Evolutionary conservation across 2,888 invertebrate genomes (phyloP), one percentile per base, ranked within the genome.

Genomic region (Hyalella azteca): DNA sequence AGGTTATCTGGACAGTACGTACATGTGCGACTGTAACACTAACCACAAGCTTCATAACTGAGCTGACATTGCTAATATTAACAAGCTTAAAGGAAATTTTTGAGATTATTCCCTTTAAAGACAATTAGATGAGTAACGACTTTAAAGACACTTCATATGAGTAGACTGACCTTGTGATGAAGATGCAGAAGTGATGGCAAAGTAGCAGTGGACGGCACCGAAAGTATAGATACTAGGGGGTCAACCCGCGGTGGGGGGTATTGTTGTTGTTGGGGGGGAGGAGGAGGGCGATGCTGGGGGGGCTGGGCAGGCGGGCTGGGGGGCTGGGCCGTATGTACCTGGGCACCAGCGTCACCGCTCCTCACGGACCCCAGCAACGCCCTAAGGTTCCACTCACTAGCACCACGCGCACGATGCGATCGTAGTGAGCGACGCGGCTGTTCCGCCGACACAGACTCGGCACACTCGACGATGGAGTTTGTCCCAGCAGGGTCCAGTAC

Each of bases 81-180:
- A n/a, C n/a, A n/a, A n/a, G n/a, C n/a, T n/a, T n/a, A n/a, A n/a
- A n/a, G n/a, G n/a, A n/a, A n/a, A n/a, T n/a, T n/a, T n/a, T n/a
- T n/a, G n/a, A n/a, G n/a, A n/a, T n/a, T n/a, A n/a, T n/a, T n/a
- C n/a, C n/a, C n/a, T n/a, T n/a, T n/a, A n/a, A n/a, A n/a, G n/a
- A n/a, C n/a, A n/a, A n/a, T n/a, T n/a, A n/a, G n/a, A n/a, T n/a
- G n/a, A n/a, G n/a, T n/a, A n/a, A n/a, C n/a, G n/a, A n/a, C n/a
- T n/a, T n/a, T n/a, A n/a, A n/a, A n/a, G n/a, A n/a, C n/a, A n/a
- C n/a, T n/a, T n/a, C n/a, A n/a, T n/a, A n/a, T n/a, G n/a, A n/a
- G n/a, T n/a, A n/a, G n/a, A n/a, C 66, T 66, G 32, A 66, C 66
- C 66, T 66, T 66, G 66, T 66, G 66, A 36, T 66, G 66, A 11